Base-by-base conservation (phyloP, 1,140 invertebrate species). In the Drosophila pachea region DNA sequence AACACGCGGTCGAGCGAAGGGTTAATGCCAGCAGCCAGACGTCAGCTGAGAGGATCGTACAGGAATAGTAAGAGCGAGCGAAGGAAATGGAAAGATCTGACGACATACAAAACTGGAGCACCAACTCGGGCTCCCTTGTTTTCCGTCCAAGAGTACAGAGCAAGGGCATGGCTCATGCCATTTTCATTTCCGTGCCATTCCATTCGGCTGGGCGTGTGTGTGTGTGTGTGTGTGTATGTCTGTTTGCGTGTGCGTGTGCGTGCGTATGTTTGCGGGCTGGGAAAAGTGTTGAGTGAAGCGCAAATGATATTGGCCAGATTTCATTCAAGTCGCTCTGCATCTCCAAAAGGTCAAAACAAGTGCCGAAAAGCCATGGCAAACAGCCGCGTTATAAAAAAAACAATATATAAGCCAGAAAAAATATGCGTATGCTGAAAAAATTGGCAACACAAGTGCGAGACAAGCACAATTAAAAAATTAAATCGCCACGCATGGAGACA, bases 401-500 rank as follows among this genome's bases (percentile, higher is more conserved):
- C 12, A 14, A 49, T 63, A 73, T 50, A 47, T 38, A 49, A 63
- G 16, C 36, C 11, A 59, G 73, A 42, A 68, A 65, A 67, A 63
- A 73, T 52, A 68, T 69, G 67, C 67, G 67, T 69, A 55, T 81
- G 59, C 56, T 68, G 47, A 65, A 75, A 75, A 79, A 69, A 69
- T 52, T 47, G 38, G 48, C 38, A 61, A 50, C 40, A 40, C 58
- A 74, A 76, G 49, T 83, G 78, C 78, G 68, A 77, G 64, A 75
- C 71, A 65, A 78, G 79, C 79, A 70, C 22, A 84, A 75, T 75
- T 73, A 53, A 82, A 78, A 79, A 78, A 73, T 32, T 43, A 83
- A 83, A 68, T 74, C 36, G 78, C 74, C 78, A 82, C 71, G 74
- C 77, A 76, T 68, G 40, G 68, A 62, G 43, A 50, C 29, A 54